Conservation (phyloP, 2,888 invertebrate genomes). For the Microplitis manilae region DNA sequence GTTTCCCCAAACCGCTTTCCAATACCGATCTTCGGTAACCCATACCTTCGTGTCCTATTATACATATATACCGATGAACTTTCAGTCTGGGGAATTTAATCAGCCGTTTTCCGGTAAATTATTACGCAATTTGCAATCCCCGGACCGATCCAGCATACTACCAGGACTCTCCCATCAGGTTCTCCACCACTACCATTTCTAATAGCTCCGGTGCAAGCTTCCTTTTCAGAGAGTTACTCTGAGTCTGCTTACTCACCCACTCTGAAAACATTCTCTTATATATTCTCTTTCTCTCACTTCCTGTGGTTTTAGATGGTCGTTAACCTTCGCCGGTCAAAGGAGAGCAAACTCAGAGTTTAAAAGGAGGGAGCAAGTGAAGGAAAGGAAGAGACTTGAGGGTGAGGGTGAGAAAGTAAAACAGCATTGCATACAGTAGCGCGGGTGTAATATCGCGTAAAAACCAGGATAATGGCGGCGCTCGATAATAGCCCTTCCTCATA, state of each 20-base stretch:
- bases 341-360: conserved; percentile 20
- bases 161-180: not conserved
- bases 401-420: conserved; percentile 17
- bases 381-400: not conserved
- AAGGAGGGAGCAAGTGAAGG: no score
- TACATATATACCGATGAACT: conserved; percentile 51
- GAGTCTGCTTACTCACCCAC: conserved; percentile 22
- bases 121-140: conserved; percentile 57
- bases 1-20: conserved; percentile 26
- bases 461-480: conserved; percentile 28
- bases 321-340: conserved; percentile 48
- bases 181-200: conserved; percentile 27
- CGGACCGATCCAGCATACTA: conserved; percentile 40
- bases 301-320: conserved; percentile 49
- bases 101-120: conserved; percentile 61
- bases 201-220: conserved; percentile 1
- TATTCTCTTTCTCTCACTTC: conserved; percentile 12
- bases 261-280: no score
- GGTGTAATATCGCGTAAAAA: conserved; percentile 30
- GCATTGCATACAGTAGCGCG: conserved; percentile 33
- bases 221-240: not conserved
- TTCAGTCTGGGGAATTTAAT: conserved; percentile 60
- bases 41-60: not conserved
- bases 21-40: conserved; percentile 33
- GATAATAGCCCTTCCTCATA: conserved; percentile 16